Evolutionary conservation across 2,113 vertebrate species (phyloP), one percentile per base, ranked within the genome.

Genomic region (Hippocampus comes): DNA sequence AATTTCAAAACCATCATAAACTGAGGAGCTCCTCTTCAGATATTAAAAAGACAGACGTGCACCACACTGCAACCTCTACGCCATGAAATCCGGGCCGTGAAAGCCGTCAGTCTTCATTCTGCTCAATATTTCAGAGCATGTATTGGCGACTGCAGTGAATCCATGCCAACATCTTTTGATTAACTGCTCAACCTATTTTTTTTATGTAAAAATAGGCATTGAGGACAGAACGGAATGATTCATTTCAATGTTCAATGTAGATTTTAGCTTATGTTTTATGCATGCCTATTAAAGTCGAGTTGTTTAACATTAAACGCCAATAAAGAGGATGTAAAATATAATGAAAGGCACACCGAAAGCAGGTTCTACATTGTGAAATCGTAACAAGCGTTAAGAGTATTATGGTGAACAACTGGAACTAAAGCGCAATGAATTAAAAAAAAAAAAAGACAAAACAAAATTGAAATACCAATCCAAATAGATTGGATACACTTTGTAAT

Each of bases 31-130:
- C 12, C 7, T 48, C 23, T 25, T 48, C n/a, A 27, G 43, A 66
- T 17, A 66, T 66, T 15, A 48, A 27, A 15, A 46, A 48, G 43
- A 66, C 6, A 23, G 42, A 27, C 43, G 18, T 23, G 23, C 42
- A n/a, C 23, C 38, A 48, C 14, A n/a, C 63, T 15, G 21, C 43
- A 41, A 10, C 10, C 63, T 64, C 21, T 43, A 67, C 27, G 17
- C 68, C 71, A 78, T 17, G 74, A 74, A 80, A 84, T 76, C 71
- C 53, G 18, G 61, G 67, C 61, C 61, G 63, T 78, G 74, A 79
- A 82, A 76, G 68, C 57, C 68, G 56, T 70, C 63, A 21, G 41
- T 48, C 66, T 82, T 79, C 70, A n/a, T 76, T 59, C 63, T 17
- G 5, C 49, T 46, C 49, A 63, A 38, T 23, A 75, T 63, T 73